phyloP scores from a whole-genome alignment of 2,797 vertebrate genomes.

The Pangasius djambal region DNA sequence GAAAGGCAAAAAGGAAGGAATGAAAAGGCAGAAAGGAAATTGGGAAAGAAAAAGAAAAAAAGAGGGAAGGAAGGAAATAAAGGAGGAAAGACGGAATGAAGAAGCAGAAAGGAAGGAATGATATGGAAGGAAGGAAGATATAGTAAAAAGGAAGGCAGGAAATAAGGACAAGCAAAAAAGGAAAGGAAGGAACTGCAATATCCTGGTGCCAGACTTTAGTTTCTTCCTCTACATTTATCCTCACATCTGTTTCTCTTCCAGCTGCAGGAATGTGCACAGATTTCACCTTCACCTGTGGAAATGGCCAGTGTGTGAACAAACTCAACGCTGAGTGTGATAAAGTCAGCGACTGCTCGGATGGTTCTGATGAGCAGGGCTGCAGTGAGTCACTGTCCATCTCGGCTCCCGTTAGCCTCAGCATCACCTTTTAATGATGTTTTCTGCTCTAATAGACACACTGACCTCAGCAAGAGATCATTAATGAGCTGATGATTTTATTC shows the following conservation, averaged over 20 bases:
- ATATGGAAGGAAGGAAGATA: too few species aligned
- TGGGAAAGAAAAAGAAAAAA: not conserved
- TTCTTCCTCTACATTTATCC: not conserved
- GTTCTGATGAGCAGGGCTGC: conserved; percentile 73
- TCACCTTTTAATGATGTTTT: not conserved
- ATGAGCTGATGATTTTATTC: not conserved
- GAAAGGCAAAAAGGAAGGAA: too few species aligned
- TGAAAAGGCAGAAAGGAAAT: too few species aligned
- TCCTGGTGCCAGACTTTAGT: not conserved
- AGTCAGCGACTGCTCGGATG: conserved; percentile 71
- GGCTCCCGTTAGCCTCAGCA: not conserved
- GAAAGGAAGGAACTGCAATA: not conserved
- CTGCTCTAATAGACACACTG: not conserved
- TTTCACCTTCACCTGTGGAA: conserved; percentile 73
- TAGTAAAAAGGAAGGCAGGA: not conserved
- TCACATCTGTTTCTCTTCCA: conserved; percentile 47
- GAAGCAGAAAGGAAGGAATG: not conserved
- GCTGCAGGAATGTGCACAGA: conserved; percentile 68
- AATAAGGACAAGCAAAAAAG: not conserved
- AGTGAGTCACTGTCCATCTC: conserved; percentile 61
- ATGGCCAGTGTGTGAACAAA: conserved; percentile 74
- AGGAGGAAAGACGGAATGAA: not conserved
- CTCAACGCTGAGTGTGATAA: conserved; percentile 79
- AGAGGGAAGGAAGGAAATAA: not conserved
- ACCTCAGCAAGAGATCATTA: not conserved